Evolutionary conservation across 2,797 vertebrate species (phyloP).

Genomic region (Harpagifer antarcticus): DNA sequence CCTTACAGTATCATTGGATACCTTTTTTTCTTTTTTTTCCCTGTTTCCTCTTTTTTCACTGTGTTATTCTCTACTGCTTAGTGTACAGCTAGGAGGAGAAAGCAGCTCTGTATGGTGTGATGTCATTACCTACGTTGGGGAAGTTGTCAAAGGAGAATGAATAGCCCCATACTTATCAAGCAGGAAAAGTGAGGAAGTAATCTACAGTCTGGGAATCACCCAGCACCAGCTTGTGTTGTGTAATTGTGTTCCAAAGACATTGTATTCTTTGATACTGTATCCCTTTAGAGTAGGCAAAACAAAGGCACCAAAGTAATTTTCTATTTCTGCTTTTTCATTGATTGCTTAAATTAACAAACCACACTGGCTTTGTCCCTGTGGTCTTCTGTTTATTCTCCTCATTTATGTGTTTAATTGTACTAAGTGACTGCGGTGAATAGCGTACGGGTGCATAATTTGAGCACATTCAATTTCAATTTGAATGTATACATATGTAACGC

Average conservation of each 20-base stretch:
- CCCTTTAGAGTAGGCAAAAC: constrained; percentile 54
- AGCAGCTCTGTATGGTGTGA: constrained; percentile 48
- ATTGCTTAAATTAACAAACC: constrained; percentile 70
- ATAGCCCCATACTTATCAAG: constrained; percentile 37
- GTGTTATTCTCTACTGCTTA: constrained; percentile 16
- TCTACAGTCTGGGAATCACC: constrained; percentile 53
- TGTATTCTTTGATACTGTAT: constrained; percentile 37
- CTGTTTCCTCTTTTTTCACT: constrained; percentile 45
- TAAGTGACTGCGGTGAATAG: constrained; percentile 45
- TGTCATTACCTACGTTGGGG: constrained; percentile 51
- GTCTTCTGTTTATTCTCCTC: constrained; percentile 64
- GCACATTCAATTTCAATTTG: constrained; percentile 32
- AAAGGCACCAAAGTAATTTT: constrained; percentile 71
- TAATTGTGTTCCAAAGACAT: constrained; percentile 40
- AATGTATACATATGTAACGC: not conserved
- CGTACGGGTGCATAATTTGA: constrained; percentile 37
- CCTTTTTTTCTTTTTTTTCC: constrained; percentile 34
- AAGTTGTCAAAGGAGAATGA: constrained; percentile 38
- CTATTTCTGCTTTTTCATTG: constrained; percentile 66
- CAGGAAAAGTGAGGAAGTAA: constrained; percentile 59
- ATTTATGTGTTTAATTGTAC: constrained; percentile 56
- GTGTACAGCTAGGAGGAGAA: constrained; percentile 36
- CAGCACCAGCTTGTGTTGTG: constrained; percentile 27
- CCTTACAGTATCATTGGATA: constrained; percentile 56
- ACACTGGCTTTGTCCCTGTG: constrained; percentile 47